These are phyloP conservation scores for Ptilodon capucinus DNA, from an alignment of 2,888 invertebrate genomes.

Conservation along the genomic window DNA sequence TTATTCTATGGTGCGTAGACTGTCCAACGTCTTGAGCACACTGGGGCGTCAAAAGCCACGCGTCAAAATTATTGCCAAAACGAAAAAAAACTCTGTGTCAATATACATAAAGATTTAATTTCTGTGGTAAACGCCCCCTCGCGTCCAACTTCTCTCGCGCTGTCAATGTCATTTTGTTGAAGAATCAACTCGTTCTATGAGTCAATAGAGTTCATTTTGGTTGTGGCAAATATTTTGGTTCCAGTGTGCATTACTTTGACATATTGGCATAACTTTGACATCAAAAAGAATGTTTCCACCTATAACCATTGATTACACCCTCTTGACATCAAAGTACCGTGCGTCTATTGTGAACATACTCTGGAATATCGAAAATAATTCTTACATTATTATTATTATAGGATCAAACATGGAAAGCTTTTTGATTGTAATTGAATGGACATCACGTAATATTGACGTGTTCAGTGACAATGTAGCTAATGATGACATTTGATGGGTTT, in stretches of 20 bases:
- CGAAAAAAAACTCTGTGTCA: too few species aligned
- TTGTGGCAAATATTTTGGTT: too few species aligned
- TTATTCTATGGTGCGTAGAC: too few species aligned
- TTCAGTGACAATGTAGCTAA: conserved; percentile 30
- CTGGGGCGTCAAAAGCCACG: too few species aligned
- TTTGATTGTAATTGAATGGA: conserved; percentile 40
- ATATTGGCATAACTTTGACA: conserved; percentile 35
- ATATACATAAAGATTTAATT: too few species aligned
- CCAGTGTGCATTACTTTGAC: conserved; percentile 16
- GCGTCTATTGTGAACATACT: conserved; percentile 67
- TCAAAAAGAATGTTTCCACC: conserved; percentile 64
- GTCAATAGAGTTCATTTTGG: too few species aligned
- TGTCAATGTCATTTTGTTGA: too few species aligned
- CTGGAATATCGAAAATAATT: conserved; percentile 55
- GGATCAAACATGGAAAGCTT: conserved; percentile 36
- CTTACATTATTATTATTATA: conserved; percentile 32
- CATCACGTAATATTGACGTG: conserved; percentile 32
- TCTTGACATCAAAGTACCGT: conserved; percentile 73
- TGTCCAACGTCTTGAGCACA: too few species aligned
- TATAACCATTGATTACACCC: conserved; percentile 70
- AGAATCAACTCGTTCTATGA: too few species aligned
- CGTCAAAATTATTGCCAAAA: too few species aligned
- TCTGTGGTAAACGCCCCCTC: too few species aligned
- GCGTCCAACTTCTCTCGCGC: too few species aligned
- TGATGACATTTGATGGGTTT: conserved; percentile 31